Base-by-base conservation (phyloP, 2,113 vertebrate genomes). In the Tragelaphus scriptus region DNA sequence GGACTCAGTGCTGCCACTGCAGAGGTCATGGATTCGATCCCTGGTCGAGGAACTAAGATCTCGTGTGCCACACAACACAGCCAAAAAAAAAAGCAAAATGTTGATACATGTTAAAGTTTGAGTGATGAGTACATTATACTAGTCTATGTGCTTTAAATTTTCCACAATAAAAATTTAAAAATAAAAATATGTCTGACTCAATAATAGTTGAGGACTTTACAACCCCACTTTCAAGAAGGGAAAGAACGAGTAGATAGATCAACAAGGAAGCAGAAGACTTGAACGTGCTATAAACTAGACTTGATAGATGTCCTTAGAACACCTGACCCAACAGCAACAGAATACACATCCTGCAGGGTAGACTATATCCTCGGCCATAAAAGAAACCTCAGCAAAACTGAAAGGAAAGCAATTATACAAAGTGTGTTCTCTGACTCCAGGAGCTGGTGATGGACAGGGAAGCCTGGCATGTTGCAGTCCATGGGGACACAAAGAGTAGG, bases 81-180 rank as follows among this genome's bases (percentile, higher is more conserved):
- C 47, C 9, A 21, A 51, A 51, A 80, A 51, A 51, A 71, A 90
- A 75, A 79, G 30, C 65, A 85, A 77, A 56, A 85, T 30, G 26
- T 7, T 32, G 7, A n/a, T 47, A 88, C 21, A 47, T 25, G 53
- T 36, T 32, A 36, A 85, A 32, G 53, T 14, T 71, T 81, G 85
- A 68, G 65, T 13, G 19, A 49, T 82, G 26, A 61, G 26, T 55
- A 53, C 44, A 25, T 65, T 25, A 59, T 28, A 32, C 51, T 71
- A 53, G 47, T 63, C 49, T 63, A 19, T 25, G 12, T 63, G 36
- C 32, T 90, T 95, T 53, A 88, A 61, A 53, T 19, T 84, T 95
- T 85, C 47, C 80, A 80, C 32, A 56, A 80, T 49, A 30, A 93
- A 86, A 95, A 61, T 17, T 80, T 25, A 55, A 89, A 85, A 96